phyloP scores from a whole-genome alignment of 2,888 invertebrate genomes.

The Limnephilus auricula region DNA sequence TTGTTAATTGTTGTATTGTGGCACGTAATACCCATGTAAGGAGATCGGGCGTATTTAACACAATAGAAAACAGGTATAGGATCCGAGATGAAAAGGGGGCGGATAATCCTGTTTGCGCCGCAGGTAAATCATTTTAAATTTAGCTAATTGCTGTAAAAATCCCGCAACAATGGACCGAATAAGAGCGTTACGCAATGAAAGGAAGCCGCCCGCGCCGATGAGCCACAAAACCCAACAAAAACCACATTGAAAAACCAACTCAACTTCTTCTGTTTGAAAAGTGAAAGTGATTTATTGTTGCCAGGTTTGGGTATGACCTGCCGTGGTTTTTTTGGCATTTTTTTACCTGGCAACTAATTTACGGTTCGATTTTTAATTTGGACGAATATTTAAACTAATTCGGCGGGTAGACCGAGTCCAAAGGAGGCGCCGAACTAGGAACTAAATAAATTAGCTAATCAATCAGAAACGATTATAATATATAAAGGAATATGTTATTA shows the following conservation, averaged over 20 bases:
- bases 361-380: conserved; percentile 63
- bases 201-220: conserved; percentile 38
- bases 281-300: conserved; percentile 66
- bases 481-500: conserved; percentile 50
- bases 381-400: conserved; percentile 54
- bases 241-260: conserved; percentile 31
- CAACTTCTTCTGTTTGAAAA: conserved; percentile 41
- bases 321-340: conserved; percentile 47
- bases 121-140: conserved; percentile 60
- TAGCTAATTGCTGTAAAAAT: conserved; percentile 66
- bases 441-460: conserved; percentile 62
- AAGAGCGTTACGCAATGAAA: conserved; percentile 51
- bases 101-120: conserved; percentile 39
- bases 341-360: conserved; percentile 59
- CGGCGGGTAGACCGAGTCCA: conserved; percentile 30
- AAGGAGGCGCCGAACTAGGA: conserved; percentile 57
- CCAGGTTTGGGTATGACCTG: conserved; percentile 48
- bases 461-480: conserved; percentile 55
- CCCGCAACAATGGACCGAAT: conserved; percentile 59
- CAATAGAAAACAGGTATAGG: conserved; percentile 21
- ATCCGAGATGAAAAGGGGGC: conserved; percentile 32
- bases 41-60: neutral
- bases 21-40: neutral
- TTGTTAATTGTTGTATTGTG: neutral
- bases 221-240: conserved; percentile 36